Conservation (phyloP, 2,797 vertebrate species). For the Rhynchotus rufescens region DNA sequence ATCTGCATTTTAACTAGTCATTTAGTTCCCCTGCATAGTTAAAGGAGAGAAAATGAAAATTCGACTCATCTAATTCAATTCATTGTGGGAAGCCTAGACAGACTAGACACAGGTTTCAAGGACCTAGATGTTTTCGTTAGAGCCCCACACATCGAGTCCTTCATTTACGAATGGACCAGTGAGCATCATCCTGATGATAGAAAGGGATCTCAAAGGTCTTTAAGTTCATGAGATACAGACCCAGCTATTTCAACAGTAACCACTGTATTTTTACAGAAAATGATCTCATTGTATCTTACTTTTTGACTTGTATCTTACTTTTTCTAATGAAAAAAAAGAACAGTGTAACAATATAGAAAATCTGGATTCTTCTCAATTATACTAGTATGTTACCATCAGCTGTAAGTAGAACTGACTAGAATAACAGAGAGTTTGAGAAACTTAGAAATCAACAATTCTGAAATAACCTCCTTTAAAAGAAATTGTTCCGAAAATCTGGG, state of each 20-base stretch:
- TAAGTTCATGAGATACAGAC: not conserved
- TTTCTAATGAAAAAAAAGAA: not conserved
- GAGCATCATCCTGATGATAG: not conserved
- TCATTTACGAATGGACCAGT: not conserved
- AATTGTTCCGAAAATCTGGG: conserved; percentile 2
- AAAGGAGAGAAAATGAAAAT: not conserved
- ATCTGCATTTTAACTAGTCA: not conserved
- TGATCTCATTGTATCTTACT: not conserved
- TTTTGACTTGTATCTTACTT: not conserved
- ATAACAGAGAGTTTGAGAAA: not conserved
- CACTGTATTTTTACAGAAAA: not conserved
- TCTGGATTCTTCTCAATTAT: not conserved
- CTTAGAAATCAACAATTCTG: conserved; percentile 11
- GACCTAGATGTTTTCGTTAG: not conserved
- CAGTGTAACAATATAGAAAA: not conserved
- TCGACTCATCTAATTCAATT: not conserved
- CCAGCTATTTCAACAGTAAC: not conserved
- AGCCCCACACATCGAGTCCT: not conserved
- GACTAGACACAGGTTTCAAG: not conserved
- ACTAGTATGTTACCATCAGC: not conserved
- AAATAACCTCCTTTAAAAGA: not conserved
- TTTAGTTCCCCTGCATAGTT: not conserved
- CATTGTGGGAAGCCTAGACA: not conserved
- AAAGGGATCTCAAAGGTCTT: not conserved
- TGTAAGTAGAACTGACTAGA: not conserved